Conservation (phyloP, 1,140 invertebrate genomes). For the Scaptomyza montana region DNA sequence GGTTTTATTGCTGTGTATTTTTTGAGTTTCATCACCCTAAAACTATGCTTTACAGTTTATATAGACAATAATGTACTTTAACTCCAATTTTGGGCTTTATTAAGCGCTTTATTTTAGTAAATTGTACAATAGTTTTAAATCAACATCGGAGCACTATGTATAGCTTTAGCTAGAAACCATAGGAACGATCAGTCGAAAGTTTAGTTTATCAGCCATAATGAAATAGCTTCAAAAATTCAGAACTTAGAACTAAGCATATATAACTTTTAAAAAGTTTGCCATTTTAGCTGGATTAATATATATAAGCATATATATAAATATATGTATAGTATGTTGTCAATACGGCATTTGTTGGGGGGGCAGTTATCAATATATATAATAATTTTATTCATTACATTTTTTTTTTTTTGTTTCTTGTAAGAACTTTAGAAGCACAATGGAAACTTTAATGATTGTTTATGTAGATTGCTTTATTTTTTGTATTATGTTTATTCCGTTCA, state of each 20-base stretch:
- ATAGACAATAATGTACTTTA: background rate
- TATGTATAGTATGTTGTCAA: too few relatives aligned
- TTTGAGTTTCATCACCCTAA: background rate
- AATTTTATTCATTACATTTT: constrained; percentile 4
- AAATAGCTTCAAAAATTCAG: background rate
- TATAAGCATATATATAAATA: too few relatives aligned
- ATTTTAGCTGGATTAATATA: background rate
- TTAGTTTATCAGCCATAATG: background rate
- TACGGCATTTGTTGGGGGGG: background rate
- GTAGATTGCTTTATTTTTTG: constrained; percentile 5
- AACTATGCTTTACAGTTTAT: background rate
- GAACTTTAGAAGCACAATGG: constrained; percentile 10
- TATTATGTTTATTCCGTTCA: constrained; percentile 27
- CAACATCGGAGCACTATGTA: too few relatives aligned
- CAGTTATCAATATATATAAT: constrained; percentile 5
- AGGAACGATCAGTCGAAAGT: background rate
- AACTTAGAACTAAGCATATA: background rate
- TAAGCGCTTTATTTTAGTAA: too few relatives aligned
- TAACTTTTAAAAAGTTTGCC: background rate
- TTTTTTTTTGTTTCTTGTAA: background rate
- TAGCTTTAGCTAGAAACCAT: background rate
- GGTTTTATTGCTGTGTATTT: too few relatives aligned
- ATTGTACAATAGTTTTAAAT: too few relatives aligned
- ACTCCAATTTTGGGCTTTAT: too few relatives aligned
- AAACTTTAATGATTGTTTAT: constrained; percentile 17